Base-by-base conservation (phyloP, 2,888 invertebrate species). In the Platerodrilus igneus region DNA sequence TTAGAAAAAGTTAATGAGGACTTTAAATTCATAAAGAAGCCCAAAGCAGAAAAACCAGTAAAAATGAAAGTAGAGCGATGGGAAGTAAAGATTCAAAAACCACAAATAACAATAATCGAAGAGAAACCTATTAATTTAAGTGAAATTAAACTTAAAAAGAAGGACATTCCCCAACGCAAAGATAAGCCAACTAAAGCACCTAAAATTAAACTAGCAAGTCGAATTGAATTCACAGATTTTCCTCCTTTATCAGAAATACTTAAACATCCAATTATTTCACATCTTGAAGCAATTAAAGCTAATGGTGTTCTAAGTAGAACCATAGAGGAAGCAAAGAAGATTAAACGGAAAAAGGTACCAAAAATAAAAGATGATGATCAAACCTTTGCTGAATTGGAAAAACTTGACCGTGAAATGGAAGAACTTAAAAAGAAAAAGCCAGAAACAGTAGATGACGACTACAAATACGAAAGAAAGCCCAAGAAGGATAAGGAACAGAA, bases 171-270 rank as follows among this genome's bases (percentile, higher is more conserved):
- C n/a, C n/a, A n/a, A n/a, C 10, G n/a, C n/a, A n/a, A n/a, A 75
- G 77, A 51, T 64, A 63, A 47, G 62, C 31, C 15, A 74, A 56
- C 47, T 47, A 52, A 53, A 34, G 63, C 83, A 34, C 73, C 73
- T 2, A 73, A 72, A 53, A 63, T 74, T 10, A 52, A 69, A 39
- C 55, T 75, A 9, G 70, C 70, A 38, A 74, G 74, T 50, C 61
- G 68, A 26, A 67, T 72, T 17, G 61, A 60, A 21, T 71, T 73
- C n/a, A 64, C 71, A 31, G 78, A 81, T 44, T 85, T 78, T 72
- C 79, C 83, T 6, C 77, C 83, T 4, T 66, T 67, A 47, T 48
- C 48, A 23, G 56, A 57, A 52, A 45, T 41, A 25, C 48, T 54
- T n/a, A n/a, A n/a, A n/a, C 6, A 60, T 45, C 67, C 69, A 2